These are phyloP conservation scores for Sphyrna mokarran DNA, from an alignment of 2,113 vertebrate genomes.

Conservation along the genomic window DNA sequence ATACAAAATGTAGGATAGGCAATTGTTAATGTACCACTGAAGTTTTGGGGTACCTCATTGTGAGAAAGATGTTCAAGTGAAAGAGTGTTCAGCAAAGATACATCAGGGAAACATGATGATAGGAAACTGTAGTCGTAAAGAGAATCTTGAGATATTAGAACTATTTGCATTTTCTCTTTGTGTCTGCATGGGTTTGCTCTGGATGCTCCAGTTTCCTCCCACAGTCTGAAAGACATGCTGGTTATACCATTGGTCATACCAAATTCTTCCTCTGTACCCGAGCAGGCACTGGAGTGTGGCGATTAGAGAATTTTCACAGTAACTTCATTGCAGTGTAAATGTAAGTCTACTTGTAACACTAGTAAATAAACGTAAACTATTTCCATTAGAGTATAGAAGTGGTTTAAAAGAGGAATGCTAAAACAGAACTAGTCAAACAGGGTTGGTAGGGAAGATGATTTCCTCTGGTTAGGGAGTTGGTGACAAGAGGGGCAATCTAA, in stretches of 20 bases:
- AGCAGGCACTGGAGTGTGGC: too few species aligned
- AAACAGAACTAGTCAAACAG: neutral
- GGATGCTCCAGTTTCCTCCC: too few species aligned
- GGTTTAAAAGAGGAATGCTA: neutral
- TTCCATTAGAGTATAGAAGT: neutral
- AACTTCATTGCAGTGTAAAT: too few species aligned
- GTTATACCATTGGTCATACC: too few species aligned
- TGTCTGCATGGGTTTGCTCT: too few species aligned
- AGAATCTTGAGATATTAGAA: neutral
- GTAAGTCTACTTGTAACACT: too few species aligned
- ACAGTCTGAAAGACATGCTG: too few species aligned
- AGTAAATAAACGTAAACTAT: neutral
- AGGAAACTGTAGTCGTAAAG: neutral
- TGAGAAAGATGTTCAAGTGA: neutral
- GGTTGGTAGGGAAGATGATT: neutral
- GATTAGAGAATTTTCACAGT: too few species aligned
- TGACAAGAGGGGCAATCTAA: neutral
- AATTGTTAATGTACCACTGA: neutral
- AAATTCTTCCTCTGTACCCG: too few species aligned
- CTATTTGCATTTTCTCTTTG: too few species aligned
- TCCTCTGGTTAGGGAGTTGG: neutral
- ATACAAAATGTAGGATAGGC: neutral
- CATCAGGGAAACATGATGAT: neutral
- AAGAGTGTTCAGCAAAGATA: neutral
- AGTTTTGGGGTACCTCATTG: neutral